A percentile compares a stretch with the other conserved stretches of the same genome.
Evolutionary conservation across 2,113 vertebrate genomes (phyloP).

Genomic region (Typhlomys cinereus): DNA sequence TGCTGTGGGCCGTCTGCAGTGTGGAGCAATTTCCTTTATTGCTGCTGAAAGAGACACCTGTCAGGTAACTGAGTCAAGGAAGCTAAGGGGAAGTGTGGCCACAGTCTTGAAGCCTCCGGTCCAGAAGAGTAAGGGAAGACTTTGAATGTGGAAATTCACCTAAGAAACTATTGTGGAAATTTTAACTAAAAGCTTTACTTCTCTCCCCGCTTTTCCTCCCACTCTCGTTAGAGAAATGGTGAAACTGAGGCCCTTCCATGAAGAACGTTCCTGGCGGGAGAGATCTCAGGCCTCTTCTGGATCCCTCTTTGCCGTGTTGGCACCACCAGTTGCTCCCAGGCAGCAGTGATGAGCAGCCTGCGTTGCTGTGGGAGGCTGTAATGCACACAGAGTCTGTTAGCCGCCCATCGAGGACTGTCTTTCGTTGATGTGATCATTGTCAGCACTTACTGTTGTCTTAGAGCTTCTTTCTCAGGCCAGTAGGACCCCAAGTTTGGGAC

Average conservation of each 20-base stretch:
- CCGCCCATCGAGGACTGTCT: neutral
- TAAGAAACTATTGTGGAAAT: neutral
- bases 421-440: neutral
- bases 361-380: no score
- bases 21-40: neutral
- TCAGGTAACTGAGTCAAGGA: neutral
- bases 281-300: neutral
- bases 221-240: neutral
- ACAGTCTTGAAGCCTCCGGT: neutral
- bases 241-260: neutral
- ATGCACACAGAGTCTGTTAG: no score
- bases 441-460: neutral
- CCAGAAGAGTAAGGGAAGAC: neutral
- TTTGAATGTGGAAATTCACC: neutral
- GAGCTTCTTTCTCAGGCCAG: neutral
- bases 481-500: neutral
- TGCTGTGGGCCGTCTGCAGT: neutral
- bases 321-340: neutral
- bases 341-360: no score
- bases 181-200: neutral
- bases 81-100: accelerated
- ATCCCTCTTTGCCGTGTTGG: neutral
- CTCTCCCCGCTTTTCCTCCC: no score
- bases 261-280: neutral
- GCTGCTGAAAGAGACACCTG: neutral